A percentile compares a stretch with the other conserved stretches of the same genome.
Evolutionary conservation across 2,113 vertebrate species (phyloP).

Genomic region (Choloepus hoffmanni): DNA sequence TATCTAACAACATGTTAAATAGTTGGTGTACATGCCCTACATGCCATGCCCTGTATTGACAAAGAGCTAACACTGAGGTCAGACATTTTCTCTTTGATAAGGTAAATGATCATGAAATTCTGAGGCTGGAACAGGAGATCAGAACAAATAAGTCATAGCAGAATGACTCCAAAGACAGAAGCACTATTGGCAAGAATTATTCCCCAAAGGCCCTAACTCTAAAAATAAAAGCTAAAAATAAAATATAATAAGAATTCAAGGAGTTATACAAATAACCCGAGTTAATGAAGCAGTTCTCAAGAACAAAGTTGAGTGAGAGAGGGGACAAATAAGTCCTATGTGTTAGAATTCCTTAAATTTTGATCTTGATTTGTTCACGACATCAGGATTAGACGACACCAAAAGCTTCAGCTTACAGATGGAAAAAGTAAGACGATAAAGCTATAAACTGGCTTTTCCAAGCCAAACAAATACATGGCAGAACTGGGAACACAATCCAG

Average conservation of each 20-base stretch:
- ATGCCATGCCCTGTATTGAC: neutral
- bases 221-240: conserved; percentile 36
- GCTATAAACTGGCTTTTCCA: neutral
- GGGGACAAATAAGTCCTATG: neutral
- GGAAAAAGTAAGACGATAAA: neutral
- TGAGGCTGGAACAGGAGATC: neutral
- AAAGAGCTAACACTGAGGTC: neutral
- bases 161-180: conserved; percentile 17
- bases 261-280: neutral
- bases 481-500: neutral
- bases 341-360: conserved; percentile 30
- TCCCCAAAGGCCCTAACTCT: neutral
- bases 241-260: neutral
- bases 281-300: neutral
- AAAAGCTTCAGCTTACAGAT: conserved; percentile 25
- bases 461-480: conserved; percentile 26
- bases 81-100: conserved; percentile 21
- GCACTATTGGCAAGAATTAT: neutral
- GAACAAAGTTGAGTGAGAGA: neutral
- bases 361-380: conserved; percentile 18
- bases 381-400: neutral
- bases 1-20: neutral
- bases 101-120: neutral
- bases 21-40: neutral
- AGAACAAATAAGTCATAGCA: neutral